Percentiles rank a stretch among this genome's conserved stretches.
Conservation (phyloP, 2,113 vertebrate genomes). For the Opisthocomus hoazin region DNA sequence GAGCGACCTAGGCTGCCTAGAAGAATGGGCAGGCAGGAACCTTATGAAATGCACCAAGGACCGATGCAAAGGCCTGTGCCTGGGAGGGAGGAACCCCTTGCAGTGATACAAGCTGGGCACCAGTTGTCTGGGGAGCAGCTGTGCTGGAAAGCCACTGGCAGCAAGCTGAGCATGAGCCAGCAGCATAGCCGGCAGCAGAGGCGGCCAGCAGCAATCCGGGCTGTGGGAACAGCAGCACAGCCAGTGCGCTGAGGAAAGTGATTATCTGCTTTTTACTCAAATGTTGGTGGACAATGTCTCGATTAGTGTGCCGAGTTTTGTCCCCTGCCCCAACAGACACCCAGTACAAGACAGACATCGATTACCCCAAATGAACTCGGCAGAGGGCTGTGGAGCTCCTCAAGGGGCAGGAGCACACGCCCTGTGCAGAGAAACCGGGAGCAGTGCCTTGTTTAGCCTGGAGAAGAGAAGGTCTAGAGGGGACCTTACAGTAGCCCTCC, state of each 20-base stretch:
- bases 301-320: too few relatives aligned
- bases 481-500: neutral
- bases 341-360: rapidly evolving
- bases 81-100: too few relatives aligned
- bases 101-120: neutral
- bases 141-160: neutral
- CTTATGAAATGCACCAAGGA: neutral
- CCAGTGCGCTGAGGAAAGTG: neutral
- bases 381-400: neutral
- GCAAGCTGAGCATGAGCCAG: neutral
- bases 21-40: neutral
- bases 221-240: neutral
- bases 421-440: neutral
- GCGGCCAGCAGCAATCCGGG: neutral
- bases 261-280: rapidly evolving
- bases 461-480: neutral
- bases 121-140: neutral
- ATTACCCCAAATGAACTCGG: rapidly evolving
- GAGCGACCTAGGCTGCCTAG: neutral
- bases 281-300: rapidly evolving
- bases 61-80: rapidly evolving
- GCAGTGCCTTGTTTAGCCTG: neutral
- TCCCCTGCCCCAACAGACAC: neutral
- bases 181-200: neutral
- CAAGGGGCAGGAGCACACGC: neutral